These are phyloP conservation scores for Condylura cristata DNA, from an alignment of 2,113 vertebrate genomes.

Conservation along the genomic window DNA sequence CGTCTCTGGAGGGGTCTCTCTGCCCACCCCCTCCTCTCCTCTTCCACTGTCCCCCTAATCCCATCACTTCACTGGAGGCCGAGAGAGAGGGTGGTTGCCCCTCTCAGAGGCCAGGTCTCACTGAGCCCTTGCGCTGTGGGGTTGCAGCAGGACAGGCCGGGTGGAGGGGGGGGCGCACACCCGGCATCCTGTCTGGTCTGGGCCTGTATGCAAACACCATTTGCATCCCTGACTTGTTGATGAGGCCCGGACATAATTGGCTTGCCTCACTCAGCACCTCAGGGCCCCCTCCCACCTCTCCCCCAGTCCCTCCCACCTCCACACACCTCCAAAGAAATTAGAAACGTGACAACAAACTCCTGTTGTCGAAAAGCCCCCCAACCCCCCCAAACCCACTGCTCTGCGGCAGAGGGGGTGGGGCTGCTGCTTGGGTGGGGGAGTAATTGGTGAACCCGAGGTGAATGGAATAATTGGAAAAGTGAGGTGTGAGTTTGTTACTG, in stretches of 20 bases:
- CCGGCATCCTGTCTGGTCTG: accelerated
- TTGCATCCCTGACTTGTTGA: conserved; percentile 45
- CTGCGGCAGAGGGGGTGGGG: neutral
- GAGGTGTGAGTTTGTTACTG: conserved; percentile 87
- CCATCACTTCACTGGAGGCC: neutral
- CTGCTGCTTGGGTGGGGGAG: neutral
- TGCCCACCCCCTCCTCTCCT: too few relatives aligned
- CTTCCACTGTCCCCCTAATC: too few relatives aligned
- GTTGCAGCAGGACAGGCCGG: neutral
- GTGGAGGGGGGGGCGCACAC: neutral
- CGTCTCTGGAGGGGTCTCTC: neutral
- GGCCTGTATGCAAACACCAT: conserved; percentile 49
- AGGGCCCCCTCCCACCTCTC: neutral
- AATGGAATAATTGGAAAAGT: conserved; percentile 88
- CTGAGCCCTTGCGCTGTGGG: accelerated
- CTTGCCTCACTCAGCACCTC: conserved; percentile 14
- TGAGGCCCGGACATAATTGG: neutral
- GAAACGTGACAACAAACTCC: conserved; percentile 58
- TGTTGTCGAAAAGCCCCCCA: conserved; percentile 35
- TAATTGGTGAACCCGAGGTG: conserved; percentile 79
- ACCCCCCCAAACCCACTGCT: neutral
- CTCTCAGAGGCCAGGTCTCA: neutral
- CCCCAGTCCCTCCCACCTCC: neutral
- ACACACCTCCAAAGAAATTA: conserved; percentile 31
- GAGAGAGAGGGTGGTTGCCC: neutral